Evolutionary conservation across 2,888 invertebrate genomes (phyloP).

Genomic region (Drosophila atripex): DNA sequence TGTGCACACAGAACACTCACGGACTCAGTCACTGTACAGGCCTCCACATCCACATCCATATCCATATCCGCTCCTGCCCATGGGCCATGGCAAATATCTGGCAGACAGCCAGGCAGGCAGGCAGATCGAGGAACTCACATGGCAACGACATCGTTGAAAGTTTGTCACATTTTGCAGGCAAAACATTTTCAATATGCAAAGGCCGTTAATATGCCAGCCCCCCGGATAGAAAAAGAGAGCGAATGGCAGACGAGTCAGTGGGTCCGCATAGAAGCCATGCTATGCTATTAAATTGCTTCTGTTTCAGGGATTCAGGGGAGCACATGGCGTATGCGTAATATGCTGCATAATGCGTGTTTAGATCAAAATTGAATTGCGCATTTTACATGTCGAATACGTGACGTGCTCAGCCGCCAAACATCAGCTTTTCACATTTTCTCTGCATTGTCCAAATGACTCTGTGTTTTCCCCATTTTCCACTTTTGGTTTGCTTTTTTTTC

Average conservation of each 20-base stretch:
- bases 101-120: constrained; percentile 58
- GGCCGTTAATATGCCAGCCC: constrained; percentile 69
- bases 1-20: constrained; percentile 18
- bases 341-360: constrained; percentile 78
- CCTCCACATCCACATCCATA: constrained; percentile 4
- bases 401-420: constrained; percentile 46
- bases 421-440: constrained; percentile 36
- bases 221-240: constrained; percentile 3
- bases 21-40: constrained; percentile 1
- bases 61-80: constrained; percentile 3
- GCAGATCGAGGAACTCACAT: constrained; percentile 33
- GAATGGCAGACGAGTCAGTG: background rate
- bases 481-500: constrained; percentile 3
- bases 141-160: constrained; percentile 65
- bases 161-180: constrained; percentile 71
- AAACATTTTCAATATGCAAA: constrained; percentile 78
- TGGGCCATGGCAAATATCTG: constrained; percentile 43
- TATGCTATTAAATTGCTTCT: constrained; percentile 56
- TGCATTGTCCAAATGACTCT: constrained; percentile 60
- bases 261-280: constrained; percentile 25
- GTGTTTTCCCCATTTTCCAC: background rate
- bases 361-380: constrained; percentile 78
- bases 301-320: constrained; percentile 36
- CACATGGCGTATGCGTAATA: constrained; percentile 72
- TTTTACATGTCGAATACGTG: constrained; percentile 72